These are phyloP conservation scores for Cotesia glomerata DNA, from an alignment of 1,140 invertebrate genomes.

Conservation along the genomic window DNA sequence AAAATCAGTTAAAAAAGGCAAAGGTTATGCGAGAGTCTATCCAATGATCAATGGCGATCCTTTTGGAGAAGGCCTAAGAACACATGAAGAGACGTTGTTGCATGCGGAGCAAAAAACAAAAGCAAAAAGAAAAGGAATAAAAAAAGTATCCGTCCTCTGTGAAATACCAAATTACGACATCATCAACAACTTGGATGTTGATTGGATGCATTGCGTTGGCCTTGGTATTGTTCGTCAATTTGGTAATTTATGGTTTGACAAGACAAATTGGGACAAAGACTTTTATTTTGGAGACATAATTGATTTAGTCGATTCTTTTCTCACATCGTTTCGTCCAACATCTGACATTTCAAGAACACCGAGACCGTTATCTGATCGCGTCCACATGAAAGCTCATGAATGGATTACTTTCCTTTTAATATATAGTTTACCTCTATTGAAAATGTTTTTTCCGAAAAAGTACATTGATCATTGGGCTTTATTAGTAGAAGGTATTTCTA, in stretches of 20 bases:
- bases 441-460: too few relatives aligned
- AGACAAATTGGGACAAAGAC: conserved; percentile 8
- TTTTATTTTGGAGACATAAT: conserved; percentile 31
- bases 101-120: conserved; percentile 1
- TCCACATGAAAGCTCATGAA: too few relatives aligned
- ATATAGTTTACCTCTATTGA: too few relatives aligned
- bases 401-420: too few relatives aligned
- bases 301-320: conserved; percentile 18
- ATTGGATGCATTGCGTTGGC: conserved; percentile 34
- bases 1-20: not conserved
- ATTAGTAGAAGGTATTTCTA: conserved; percentile 27
- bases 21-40: not conserved
- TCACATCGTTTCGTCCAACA: too few relatives aligned
- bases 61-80: conserved; percentile 1
- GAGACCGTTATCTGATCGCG: too few relatives aligned
- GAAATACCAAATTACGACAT: conserved; percentile 27
- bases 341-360: too few relatives aligned
- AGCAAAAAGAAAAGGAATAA: not conserved
- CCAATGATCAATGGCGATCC: not conserved
- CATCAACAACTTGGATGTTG: too few relatives aligned
- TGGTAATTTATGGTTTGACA: conserved; percentile 32
- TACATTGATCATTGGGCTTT: conserved; percentile 30
- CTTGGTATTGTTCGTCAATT: conserved; percentile 28
- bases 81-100: conserved; percentile 1
- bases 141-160: conserved; percentile 10